phyloP scores from a whole-genome alignment of 2,888 invertebrate species.

The Drosophila anomalata region DNA sequence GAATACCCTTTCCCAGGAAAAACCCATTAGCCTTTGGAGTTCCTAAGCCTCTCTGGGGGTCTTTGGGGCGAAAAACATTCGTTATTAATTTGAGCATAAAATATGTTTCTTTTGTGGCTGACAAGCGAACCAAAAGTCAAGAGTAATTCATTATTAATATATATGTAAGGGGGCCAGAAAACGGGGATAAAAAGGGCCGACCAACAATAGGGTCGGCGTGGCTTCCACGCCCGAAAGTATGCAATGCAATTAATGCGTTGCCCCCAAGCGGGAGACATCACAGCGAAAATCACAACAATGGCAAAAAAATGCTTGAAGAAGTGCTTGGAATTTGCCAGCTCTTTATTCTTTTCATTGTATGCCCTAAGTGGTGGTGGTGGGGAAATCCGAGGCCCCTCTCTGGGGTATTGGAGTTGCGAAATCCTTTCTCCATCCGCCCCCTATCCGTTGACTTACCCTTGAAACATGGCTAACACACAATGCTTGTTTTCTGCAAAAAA shows the following conservation, averaged over 20 bases:
- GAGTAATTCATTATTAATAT: constrained; percentile 81
- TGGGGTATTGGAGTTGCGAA: constrained; percentile 9
- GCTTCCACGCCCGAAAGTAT: constrained; percentile 59
- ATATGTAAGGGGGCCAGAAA: constrained; percentile 31
- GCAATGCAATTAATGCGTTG: constrained; percentile 77
- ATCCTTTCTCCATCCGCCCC: not conserved
- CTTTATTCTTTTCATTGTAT: constrained; percentile 8
- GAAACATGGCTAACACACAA: constrained; percentile 63
- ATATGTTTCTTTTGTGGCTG: constrained; percentile 37
- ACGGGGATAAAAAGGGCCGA: constrained; percentile 18
- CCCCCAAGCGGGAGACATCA: constrained; percentile 47
- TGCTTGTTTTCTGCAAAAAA: constrained; percentile 30
- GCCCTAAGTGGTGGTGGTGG: constrained; percentile 14
- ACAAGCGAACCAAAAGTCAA: constrained; percentile 81
- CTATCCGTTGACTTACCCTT: constrained; percentile 62
- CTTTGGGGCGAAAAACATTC: constrained; percentile 11
- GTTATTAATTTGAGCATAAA: constrained; percentile 1
- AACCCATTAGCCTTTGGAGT: not conserved
- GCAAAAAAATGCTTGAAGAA: constrained; percentile 43
- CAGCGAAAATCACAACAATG: constrained; percentile 51
- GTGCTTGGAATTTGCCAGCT: constrained; percentile 37
- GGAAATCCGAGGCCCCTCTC: not conserved
- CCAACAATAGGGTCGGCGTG: constrained; percentile 24
- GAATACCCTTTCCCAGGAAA: not conserved
- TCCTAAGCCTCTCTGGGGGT: not conserved